Evolutionary conservation across 2,797 vertebrate genomes (phyloP).

Genomic region (Alosa sapidissima): DNA sequence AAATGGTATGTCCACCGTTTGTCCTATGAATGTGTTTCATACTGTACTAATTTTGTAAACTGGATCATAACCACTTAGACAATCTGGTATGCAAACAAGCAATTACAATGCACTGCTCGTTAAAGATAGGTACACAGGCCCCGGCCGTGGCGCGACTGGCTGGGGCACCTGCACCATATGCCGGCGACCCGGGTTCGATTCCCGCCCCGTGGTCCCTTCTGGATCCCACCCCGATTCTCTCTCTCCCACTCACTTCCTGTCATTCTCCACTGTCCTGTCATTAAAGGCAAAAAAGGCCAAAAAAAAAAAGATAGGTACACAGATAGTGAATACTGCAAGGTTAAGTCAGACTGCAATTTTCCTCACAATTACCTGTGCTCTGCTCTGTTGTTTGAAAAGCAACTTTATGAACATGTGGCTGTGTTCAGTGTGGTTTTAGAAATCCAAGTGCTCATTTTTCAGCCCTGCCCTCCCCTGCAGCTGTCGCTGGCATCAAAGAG

Average conservation of each 20-base stretch:
- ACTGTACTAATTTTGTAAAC: not conserved
- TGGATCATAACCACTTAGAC: slow-evolving; percentile 35
- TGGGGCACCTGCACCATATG: too few relatives aligned
- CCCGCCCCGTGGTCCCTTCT: too few relatives aligned
- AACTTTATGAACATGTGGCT: slow-evolving; percentile 50
- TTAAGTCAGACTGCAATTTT: not conserved
- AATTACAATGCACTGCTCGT: slow-evolving; percentile 38
- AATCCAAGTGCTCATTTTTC: slow-evolving; percentile 93
- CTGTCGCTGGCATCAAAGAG: slow-evolving; percentile 96
- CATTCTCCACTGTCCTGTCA: too few relatives aligned
- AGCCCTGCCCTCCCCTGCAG: slow-evolving; percentile 98
- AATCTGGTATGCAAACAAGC: not conserved
- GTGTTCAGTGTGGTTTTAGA: slow-evolving; percentile 83
- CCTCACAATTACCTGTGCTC: not conserved
- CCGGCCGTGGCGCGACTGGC: too few relatives aligned
- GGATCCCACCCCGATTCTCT: too few relatives aligned
- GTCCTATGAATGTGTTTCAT: not conserved
- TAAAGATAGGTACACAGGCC: not conserved
- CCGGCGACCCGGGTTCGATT: too few relatives aligned
- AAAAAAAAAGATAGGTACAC: not conserved
- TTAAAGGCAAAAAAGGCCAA: too few relatives aligned
- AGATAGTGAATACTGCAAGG: not conserved
- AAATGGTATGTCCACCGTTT: slow-evolving; percentile 80
- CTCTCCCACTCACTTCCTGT: too few relatives aligned
- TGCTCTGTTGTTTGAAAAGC: not conserved